These are phyloP conservation scores for Eugnorisma glareosa DNA, from an alignment of 2,888 invertebrate genomes.

Conservation along the genomic window DNA sequence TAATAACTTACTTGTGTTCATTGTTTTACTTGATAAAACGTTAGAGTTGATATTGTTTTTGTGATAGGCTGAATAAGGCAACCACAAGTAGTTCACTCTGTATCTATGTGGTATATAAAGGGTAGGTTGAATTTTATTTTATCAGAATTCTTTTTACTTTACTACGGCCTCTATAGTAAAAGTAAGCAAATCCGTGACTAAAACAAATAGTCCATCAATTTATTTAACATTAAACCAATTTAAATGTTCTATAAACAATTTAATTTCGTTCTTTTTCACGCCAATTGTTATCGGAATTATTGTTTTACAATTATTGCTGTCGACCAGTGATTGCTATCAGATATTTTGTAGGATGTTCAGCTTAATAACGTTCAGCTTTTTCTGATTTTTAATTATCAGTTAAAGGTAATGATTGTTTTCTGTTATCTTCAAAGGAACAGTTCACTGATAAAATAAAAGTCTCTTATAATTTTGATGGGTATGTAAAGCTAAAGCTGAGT, in stretches of 20 bases:
- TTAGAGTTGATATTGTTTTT: neutral
- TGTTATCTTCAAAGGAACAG: neutral
- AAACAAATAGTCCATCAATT: neutral
- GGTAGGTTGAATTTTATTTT: neutral
- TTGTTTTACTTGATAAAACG: neutral
- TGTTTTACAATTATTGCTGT: neutral
- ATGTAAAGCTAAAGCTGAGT: too few relatives aligned
- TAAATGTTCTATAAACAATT: neutral
- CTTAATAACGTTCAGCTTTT: neutral
- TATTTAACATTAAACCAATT: neutral
- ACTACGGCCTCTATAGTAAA: neutral
- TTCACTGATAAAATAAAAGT: neutral
- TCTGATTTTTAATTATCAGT: neutral
- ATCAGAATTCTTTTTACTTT: neutral
- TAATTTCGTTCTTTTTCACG: neutral
- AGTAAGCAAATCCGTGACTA: neutral
- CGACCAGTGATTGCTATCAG: neutral
- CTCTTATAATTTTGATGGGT: too few relatives aligned
- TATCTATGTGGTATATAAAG: too few relatives aligned
- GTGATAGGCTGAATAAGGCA: neutral
- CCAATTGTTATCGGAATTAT: neutral
- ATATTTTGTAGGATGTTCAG: neutral
- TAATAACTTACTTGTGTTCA: neutral
- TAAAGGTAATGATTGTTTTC: neutral
- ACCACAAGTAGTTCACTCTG: neutral